Evolutionary conservation across 2,113 vertebrate genomes (phyloP).

Genomic region (Hemichromis elongatus): DNA sequence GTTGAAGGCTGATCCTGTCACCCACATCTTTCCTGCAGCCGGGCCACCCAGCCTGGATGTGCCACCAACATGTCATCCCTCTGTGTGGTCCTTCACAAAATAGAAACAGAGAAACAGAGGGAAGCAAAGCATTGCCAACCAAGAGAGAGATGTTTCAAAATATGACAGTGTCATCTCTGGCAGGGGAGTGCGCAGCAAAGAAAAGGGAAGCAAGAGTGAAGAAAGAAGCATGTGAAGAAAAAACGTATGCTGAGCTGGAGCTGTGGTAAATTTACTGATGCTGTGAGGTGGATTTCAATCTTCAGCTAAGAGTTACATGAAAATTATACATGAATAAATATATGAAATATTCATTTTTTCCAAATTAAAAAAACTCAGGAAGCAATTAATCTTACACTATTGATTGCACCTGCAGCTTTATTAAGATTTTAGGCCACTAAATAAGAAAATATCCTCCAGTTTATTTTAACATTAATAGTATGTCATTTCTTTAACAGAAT

Average conservation of each 20-base stretch:
- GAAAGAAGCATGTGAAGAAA: neutral
- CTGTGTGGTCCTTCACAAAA: conserved; percentile 78
- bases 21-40: conserved; percentile 70
- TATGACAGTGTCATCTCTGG: conserved; percentile 75
- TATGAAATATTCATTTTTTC: neutral
- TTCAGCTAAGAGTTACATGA: neutral
- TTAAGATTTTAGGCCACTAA: neutral
- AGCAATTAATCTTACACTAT: neutral
- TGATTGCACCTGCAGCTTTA: neutral
- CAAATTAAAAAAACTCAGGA: conserved; percentile 16
- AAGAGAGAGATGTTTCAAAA: conserved; percentile 76
- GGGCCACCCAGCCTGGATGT: conserved; percentile 78
- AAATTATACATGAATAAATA: neutral
- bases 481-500: neutral
- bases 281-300: neutral
- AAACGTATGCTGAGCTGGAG: neutral
- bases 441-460: neutral
- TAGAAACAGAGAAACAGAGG: conserved; percentile 69
- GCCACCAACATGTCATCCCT: conserved; percentile 74
- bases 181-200: conserved; percentile 22
- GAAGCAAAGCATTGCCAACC: conserved; percentile 65
- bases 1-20: conserved; percentile 76
- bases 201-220: neutral
- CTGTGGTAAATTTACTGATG: neutral
- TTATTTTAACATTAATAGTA: neutral